Conservation (phyloP, 1,140 invertebrate genomes). For the Monochamus saltuarius region DNA sequence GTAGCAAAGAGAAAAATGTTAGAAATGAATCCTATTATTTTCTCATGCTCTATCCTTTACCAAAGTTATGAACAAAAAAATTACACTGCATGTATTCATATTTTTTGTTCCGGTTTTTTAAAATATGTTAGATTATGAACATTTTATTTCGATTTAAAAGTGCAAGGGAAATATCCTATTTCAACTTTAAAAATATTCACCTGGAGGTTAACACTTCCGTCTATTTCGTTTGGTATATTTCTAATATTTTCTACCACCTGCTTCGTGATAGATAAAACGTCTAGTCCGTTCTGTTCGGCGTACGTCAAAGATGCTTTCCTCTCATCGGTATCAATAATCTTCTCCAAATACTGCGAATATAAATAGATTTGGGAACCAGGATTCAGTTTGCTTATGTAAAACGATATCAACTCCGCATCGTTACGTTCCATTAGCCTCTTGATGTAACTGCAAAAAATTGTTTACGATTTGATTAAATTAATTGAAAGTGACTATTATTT, state of each 20-base stretch:
- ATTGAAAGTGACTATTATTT: too few relatives aligned
- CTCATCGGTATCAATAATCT: constrained; percentile 65
- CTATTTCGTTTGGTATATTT: constrained; percentile 36
- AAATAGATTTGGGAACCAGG: constrained; percentile 68
- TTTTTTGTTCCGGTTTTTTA: too few relatives aligned
- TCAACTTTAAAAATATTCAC: too few relatives aligned
- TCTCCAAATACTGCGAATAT: constrained; percentile 79
- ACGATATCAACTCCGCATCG: constrained; percentile 78
- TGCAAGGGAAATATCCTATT: too few relatives aligned
- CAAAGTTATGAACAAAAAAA: too few relatives aligned
- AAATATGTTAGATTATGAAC: too few relatives aligned
- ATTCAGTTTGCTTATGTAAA: constrained; percentile 78
- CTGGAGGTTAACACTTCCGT: constrained; percentile 33
- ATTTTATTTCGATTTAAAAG: too few relatives aligned
- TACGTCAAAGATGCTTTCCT: constrained; percentile 61
- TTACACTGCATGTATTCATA: too few relatives aligned
- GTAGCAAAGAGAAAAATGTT: too few relatives aligned
- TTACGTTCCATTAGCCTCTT: constrained; percentile 69
- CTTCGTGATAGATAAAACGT: constrained; percentile 81
- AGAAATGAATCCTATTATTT: too few relatives aligned
- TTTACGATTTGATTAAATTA: too few relatives aligned
- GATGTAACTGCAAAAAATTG: constrained; percentile 57
- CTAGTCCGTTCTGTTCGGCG: constrained; percentile 74
- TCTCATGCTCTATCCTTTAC: too few relatives aligned
- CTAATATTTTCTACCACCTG: constrained; percentile 77